Base-by-base conservation (phyloP, 2,888 invertebrate species). In the Acronicta psi region DNA sequence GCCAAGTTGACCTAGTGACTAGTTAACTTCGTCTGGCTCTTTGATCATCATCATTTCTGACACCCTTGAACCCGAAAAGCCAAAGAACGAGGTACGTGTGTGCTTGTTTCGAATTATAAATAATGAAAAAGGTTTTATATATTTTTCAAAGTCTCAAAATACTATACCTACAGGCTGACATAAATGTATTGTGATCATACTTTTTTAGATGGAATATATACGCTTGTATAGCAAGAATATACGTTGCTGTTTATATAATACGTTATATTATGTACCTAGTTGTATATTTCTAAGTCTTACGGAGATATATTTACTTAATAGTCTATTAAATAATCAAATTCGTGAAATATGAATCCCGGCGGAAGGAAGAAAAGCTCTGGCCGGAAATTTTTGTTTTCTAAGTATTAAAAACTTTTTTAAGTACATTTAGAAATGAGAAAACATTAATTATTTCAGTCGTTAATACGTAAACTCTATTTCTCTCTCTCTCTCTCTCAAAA, bases 201-300 rank as follows among this genome's bases (percentile, higher is more conserved):
- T 67, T 76, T 55, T 76, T 70, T 72, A 73, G 56, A 65, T 57
- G 47, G 57, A 61, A 62, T 70, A 59, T 74, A 59, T 75, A 70
- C 55, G 74, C 74, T 75, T 76, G 64, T 62, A 73, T 67, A 53
- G 64, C 49, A 61, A 59, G 49, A 17, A 66, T 64, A 64, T 76
- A 58, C 44, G 74, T 75, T 75, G 70, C 74, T 56, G 64, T 73
- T 70, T 69, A 53, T 76, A 61, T 57, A 61, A 53, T 70, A 67
- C 8, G 70, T 69, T 69, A 58, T 73, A 59, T 57, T 42, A 59
- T 46, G 42, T 75, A n/a, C n/a, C n/a, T n/a, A 75, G 73, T 63
- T 63, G 43, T 58, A 59, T 67, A 74, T 54, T 74, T 72, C 47
- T 71, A 62, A 75, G 59, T 71, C 63, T 60, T 68, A 63, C 59